These are phyloP conservation scores for Siniperca obscura DNA, from an alignment of 2,797 vertebrate species.

Conservation along the genomic window DNA sequence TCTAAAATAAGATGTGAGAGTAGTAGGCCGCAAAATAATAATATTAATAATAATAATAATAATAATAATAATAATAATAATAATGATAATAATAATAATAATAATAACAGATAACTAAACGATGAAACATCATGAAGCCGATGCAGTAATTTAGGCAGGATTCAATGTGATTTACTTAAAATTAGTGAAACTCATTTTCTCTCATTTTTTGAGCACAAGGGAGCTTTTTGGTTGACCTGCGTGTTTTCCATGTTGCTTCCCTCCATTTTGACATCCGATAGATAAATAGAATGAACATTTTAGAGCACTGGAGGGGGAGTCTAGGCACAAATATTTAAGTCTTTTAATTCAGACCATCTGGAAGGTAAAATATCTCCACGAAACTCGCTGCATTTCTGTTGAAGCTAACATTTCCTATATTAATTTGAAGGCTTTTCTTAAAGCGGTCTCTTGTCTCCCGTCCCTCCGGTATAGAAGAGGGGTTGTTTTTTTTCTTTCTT, in stretches of 20 bases:
- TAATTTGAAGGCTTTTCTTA: slow-evolving; percentile 80
- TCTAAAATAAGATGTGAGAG: background rate
- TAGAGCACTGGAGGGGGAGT: slow-evolving; percentile 53
- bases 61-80: background rate
- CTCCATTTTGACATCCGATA: slow-evolving; percentile 52
- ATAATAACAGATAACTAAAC: background rate
- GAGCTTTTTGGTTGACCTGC: slow-evolving; percentile 49
- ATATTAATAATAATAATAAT: background rate
- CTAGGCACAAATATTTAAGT: slow-evolving; percentile 81
- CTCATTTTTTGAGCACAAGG: slow-evolving; percentile 15
- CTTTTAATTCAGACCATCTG: slow-evolving; percentile 82
- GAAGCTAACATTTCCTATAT: slow-evolving; percentile 85
- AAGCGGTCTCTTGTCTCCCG: slow-evolving; percentile 72
- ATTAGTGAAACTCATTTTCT: slow-evolving; percentile 1
- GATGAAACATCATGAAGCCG: background rate
- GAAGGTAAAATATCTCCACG: slow-evolving; percentile 71
- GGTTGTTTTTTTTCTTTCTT: slow-evolving; percentile 24
- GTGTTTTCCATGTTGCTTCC: slow-evolving; percentile 46
- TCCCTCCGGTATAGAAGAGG: slow-evolving; percentile 60
- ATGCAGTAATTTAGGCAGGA: background rate
- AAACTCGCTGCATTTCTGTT: slow-evolving; percentile 71
- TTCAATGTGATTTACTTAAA: background rate
- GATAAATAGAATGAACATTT: slow-evolving; percentile 69
- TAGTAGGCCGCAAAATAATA: background rate
- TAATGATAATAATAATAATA: background rate